These are phyloP conservation scores for Tanytarsus gracilentus DNA, from an alignment of 2,888 invertebrate genomes.

Conservation along the genomic window DNA sequence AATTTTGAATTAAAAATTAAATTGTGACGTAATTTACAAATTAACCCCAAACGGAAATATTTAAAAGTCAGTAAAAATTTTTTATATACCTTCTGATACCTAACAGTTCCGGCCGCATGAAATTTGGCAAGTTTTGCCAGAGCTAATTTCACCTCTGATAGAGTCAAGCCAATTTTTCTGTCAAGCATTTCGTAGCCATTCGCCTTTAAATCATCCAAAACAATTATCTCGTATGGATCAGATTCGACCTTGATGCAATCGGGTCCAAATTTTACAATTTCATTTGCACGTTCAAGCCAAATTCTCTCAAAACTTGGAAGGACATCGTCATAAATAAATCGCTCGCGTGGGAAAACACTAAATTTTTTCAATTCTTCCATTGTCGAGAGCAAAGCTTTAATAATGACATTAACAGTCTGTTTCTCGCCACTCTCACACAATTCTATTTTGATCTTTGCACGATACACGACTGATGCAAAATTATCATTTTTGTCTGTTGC, in stretches of 20 bases:
- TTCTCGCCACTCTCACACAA: background rate
- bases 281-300: background rate
- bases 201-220: slow-evolving; percentile 19
- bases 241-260: background rate
- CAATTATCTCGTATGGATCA: slow-evolving; percentile 18
- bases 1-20: background rate
- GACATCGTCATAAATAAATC: background rate
- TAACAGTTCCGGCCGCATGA: slow-evolving; percentile 1
- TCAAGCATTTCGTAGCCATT: slow-evolving; percentile 5
- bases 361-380: slow-evolving; percentile 11
- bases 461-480: slow-evolving; percentile 6
- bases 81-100: background rate
- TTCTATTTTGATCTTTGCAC: slow-evolving; percentile 10
- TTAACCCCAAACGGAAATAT: background rate
- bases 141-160: background rate
- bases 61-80: background rate
- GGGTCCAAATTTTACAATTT: background rate
- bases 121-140: slow-evolving; percentile 7
- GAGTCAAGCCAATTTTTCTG: background rate
- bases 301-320: background rate
- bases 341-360: slow-evolving; percentile 6
- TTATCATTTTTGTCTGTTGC: slow-evolving; percentile 12
- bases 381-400: background rate
- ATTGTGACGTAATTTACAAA: too few species aligned
- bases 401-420: slow-evolving; percentile 1